Evolutionary conservation across 2,888 invertebrate genomes (phyloP), one percentile per base, ranked within the genome.

Genomic region (Eristalis pertinax): DNA sequence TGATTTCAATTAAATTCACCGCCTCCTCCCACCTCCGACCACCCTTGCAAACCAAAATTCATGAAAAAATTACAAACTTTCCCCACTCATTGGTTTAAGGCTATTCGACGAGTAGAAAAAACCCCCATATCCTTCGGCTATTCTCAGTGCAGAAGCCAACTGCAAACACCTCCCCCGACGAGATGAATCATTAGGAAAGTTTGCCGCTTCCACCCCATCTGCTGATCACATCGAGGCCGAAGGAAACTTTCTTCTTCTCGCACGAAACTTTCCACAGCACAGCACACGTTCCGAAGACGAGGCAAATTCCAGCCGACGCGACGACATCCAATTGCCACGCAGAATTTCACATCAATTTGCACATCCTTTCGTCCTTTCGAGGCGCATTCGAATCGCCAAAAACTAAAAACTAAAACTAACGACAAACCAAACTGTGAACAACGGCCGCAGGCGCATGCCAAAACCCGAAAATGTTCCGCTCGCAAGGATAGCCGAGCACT

Each of bases 401-500:
- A 43, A 24, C 64, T 64, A 38, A 80, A 69, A 81, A 75, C 81
- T 64, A 72, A 84, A 79, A 87, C 84, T 87, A 87, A 87, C 83
- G 84, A 84, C 76, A 72, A 75, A 86, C 24, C 60, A 13, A 73
- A 83, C 77, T 79, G 81, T 79, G 84, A 84, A 79, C 58, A 87
- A 84, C 64, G 79, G 79, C 84, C 60, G 50, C 41, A 84, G 62
- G 19, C 68, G 38, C 64, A n/a, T n/a, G 73, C 11, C 78, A 63
- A 1, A 15, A 62, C 29, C 26, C 29, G 24, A 26, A 62, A 13
- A 38, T 32, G 29, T 32, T 1, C 19, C 56, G 43, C 60, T 69
- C 22, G 56, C 43, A 43, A 68, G 62, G 38, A 38, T 13, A n/a
- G 19, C 19, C 63, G 77, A 32, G 50, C 50, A 78, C 69, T 60